Base-by-base conservation (phyloP, 2,797 vertebrate species). In the Acipenser transmontanus region DNA sequence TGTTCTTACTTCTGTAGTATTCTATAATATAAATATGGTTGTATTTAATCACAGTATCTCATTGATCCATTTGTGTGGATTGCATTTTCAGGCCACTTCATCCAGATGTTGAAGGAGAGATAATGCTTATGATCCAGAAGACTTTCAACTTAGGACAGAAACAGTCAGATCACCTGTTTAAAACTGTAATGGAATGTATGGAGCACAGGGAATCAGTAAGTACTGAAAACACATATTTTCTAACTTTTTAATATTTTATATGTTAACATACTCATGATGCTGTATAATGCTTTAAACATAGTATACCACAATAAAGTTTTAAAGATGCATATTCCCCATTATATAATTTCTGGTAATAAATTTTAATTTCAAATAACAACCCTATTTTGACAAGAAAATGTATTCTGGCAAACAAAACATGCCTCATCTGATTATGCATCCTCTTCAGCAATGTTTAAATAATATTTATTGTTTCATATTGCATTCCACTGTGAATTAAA, bases 151-250 rank as follows among this genome's bases (percentile, higher is more conserved):
- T 97, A 17, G 88, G 87, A 49, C 83, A 83, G 63, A 78, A 83
- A 8, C 91, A 96, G 68, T 91, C 93, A 6, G 81, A 67, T 70
- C 81, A 80, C 65, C 86, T 98, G 48, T 91, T 89, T 65, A 76
- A 70, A 59, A 81, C 93, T 77, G 83, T 99, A 50, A 85, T 91
- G 83, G 83, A 92, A 66, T 98, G 97, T 69, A 97, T 99, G 96
- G 84, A 89, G 12, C 82, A 92, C 79, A 92, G 91, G 71, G 83
- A 94, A 68, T 92, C 86, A 61, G 97, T 99, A 82, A 93, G 97
- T 93, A 72, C 71, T 11, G 66, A 12, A n/a, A 49, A 54, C 10
- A n/a, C n/a, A 47, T 34, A 61, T 20, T 61, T 17, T 34, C 10
- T 61, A 61, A 61, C 1, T 34, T 34, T 34, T 34, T 1, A 34